Conservation (phyloP, 2,888 invertebrate species). For the Dusona sp. region DNA sequence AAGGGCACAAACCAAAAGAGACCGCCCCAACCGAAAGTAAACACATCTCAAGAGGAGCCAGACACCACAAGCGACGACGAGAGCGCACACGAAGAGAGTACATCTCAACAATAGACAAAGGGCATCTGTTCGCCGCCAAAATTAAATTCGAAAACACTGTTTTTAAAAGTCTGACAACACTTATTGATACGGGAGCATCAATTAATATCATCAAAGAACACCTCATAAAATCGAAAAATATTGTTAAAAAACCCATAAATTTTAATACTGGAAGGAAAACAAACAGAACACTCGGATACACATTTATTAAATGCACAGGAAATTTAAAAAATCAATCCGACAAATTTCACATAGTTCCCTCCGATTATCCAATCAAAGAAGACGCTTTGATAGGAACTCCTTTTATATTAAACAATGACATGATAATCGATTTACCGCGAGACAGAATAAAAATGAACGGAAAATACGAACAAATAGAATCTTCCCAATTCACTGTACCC, state of each 20-base stretch:
- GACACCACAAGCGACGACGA: conserved; percentile 50
- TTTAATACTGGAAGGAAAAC: conserved; percentile 46
- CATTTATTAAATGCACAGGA: conserved; percentile 49
- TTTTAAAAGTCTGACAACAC: conserved; percentile 37
- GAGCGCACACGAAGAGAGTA: conserved; percentile 36
- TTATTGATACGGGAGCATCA: conserved; percentile 54
- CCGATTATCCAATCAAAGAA: conserved; percentile 51
- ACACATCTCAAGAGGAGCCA: conserved; percentile 19
- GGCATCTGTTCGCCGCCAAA: conserved; percentile 47
- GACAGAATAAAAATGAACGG: conserved; percentile 39
- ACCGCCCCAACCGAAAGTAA: conserved; percentile 52
- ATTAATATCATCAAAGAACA: conserved; percentile 53
- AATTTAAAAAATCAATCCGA: conserved; percentile 46
- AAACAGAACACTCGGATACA: conserved; percentile 39
- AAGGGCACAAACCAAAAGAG: conserved; percentile 38
- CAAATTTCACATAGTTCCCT: conserved; percentile 54
- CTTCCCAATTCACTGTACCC: conserved; percentile 39
- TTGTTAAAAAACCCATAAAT: conserved; percentile 48
- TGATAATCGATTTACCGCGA: conserved; percentile 50
- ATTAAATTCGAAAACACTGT: conserved; percentile 35
- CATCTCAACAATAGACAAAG: conserved; percentile 47
- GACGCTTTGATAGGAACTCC: conserved; percentile 55
- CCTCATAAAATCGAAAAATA: conserved; percentile 39
- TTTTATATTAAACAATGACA: conserved; percentile 49
- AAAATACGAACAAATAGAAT: conserved; percentile 44